Evolutionary conservation across 2,113 vertebrate genomes (phyloP).

Genomic region (Entosphenus tridentatus): DNA sequence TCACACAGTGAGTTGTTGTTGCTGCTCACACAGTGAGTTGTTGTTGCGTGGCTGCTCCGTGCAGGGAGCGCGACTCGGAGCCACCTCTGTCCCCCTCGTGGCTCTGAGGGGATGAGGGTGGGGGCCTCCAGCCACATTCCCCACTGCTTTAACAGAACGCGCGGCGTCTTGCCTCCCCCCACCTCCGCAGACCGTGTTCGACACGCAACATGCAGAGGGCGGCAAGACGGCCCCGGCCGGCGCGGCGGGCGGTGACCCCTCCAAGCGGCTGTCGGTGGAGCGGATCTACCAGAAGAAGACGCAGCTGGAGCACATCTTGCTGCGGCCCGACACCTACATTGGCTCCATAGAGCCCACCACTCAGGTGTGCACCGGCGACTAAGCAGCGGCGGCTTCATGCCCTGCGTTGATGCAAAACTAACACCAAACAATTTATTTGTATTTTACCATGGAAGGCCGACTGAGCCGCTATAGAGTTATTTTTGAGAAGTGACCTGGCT

Average conservation of each 20-base stretch:
- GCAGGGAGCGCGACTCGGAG: neutral
- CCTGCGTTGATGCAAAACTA: neutral
- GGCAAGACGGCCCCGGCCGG: conserved; percentile 19
- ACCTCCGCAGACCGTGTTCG: conserved; percentile 24
- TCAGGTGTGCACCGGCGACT: conserved; percentile 29
- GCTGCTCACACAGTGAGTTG: too few species aligned
- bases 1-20: too few species aligned
- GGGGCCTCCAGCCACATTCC: neutral
- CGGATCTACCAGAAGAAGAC: conserved; percentile 97
- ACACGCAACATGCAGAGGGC: conserved; percentile 34
- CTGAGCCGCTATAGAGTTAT: too few species aligned
- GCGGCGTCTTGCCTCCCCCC: neutral
- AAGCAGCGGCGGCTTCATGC: neutral
- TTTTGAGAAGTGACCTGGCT: too few species aligned
- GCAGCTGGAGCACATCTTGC: conserved; percentile 89
- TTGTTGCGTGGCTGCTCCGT: too few species aligned
- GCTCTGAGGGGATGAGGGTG: neutral
- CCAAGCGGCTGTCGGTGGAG: conserved; percentile 51
- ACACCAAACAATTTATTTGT: too few species aligned
- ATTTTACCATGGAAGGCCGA: too few species aligned
- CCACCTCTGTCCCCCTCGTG: neutral
- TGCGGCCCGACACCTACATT: conserved; percentile 84
- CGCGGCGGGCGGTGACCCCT: conserved; percentile 21
- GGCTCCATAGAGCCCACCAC: conserved; percentile 78
- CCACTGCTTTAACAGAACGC: neutral